phyloP scores from a whole-genome alignment of 1,140 invertebrate species.

The Drosophila sulfurigaster region DNA sequence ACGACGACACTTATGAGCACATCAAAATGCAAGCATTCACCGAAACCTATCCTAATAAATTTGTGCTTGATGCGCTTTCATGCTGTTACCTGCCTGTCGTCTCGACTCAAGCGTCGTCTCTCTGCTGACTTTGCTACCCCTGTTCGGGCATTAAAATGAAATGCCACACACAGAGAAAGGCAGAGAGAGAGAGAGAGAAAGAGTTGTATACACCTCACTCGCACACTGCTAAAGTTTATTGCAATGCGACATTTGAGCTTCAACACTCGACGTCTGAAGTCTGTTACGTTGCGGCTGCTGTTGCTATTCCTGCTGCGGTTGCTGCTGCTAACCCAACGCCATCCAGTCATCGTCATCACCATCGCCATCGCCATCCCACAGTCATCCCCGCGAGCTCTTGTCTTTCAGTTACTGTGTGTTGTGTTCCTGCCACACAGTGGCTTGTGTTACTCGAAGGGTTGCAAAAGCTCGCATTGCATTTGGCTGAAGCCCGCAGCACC shows the following conservation, averaged over 20 bases:
- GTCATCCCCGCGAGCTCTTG: not conserved
- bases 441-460: conserved; percentile 62
- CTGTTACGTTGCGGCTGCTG: conserved; percentile 57
- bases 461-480: conserved; percentile 77
- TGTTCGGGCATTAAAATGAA: conserved; percentile 74
- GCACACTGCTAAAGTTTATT: conserved; percentile 69
- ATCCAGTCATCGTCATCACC: not conserved
- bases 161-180: conserved; percentile 33
- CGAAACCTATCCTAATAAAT: conserved; percentile 83
- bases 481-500: conserved; percentile 62
- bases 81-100: conserved; percentile 73
- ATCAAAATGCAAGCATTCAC: conserved; percentile 81
- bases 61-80: conserved; percentile 82
- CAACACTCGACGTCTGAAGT: conserved; percentile 81
- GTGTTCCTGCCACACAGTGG: conserved; percentile 7
- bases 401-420: conserved; percentile 3
- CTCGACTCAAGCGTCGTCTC: conserved; percentile 1
- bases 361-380: not conserved
- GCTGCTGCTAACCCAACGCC: conserved; percentile 7
- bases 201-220: conserved; percentile 2
- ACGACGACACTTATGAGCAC: conserved; percentile 51
- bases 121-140: conserved; percentile 8
- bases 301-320: conserved; percentile 42
- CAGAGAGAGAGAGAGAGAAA: too few species aligned
- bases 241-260: conserved; percentile 83